Conservation (phyloP, 2,113 vertebrate species). For the Pandion haliaetus region DNA sequence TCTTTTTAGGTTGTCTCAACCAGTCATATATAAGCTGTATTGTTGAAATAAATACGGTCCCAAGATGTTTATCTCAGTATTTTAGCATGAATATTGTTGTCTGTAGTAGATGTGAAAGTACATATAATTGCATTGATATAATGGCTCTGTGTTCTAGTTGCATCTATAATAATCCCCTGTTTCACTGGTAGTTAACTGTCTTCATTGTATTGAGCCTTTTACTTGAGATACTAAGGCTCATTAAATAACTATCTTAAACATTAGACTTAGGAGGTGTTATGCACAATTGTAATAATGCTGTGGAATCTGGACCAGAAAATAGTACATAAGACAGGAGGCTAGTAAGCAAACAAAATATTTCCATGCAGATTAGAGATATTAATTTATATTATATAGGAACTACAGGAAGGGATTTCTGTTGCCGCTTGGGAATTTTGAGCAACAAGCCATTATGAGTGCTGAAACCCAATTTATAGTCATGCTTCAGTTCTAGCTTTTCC, state of each 20-base stretch:
- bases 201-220: slow-evolving; percentile 25
- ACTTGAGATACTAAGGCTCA: neutral
- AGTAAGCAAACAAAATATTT: neutral
- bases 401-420: slow-evolving; percentile 53
- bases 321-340: neutral
- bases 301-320: neutral
- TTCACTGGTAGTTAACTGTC: slow-evolving; percentile 39
- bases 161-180: neutral
- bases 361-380: slow-evolving; percentile 10
- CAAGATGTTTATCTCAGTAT: neutral
- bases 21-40: neutral
- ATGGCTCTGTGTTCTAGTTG: neutral
- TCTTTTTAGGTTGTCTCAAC: neutral
- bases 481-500: slow-evolving; percentile 24
- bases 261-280: slow-evolving; percentile 19
- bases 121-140: neutral
- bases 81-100: neutral
- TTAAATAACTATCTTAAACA: slow-evolving; percentile 40
- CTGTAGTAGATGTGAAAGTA: neutral
- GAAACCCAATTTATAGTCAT: slow-evolving; percentile 48
- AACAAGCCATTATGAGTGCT: slow-evolving; percentile 16
- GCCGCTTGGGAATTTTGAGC: slow-evolving; percentile 37
- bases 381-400: slow-evolving; percentile 44
- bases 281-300: neutral
- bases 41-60: neutral